These are phyloP conservation scores for Hapalemur alaotrensis DNA, from an alignment of 2,797 vertebrate species.

Conservation along the genomic window DNA sequence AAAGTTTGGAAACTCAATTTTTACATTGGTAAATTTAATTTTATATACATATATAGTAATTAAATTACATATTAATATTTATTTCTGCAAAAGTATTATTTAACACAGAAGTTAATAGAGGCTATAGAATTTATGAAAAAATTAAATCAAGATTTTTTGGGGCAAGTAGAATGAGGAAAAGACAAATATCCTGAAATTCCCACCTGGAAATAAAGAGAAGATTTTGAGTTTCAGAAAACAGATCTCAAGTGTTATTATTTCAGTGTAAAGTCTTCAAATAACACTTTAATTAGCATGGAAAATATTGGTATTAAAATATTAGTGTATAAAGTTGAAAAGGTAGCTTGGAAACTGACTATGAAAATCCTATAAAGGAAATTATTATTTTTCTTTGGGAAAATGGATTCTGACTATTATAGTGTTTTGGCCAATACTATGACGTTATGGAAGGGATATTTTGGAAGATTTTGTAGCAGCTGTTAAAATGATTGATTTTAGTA, in stretches of 20 bases:
- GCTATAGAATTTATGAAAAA: neutral
- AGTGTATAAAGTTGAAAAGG: neutral
- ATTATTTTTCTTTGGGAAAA: neutral
- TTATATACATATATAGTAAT: neutral
- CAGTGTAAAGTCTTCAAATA: neutral
- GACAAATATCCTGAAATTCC: neutral
- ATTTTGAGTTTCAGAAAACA: neutral
- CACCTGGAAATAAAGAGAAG: neutral
- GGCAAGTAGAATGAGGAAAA: neutral
- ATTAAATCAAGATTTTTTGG: neutral
- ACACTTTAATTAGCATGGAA: neutral
- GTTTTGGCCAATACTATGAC: neutral
- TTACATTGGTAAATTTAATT: neutral
- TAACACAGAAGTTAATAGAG: neutral
- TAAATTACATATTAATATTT: neutral
- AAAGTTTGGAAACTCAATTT: neutral
- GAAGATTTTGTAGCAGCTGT: neutral
- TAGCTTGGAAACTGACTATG: neutral
- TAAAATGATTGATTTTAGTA: constrained; percentile 37
- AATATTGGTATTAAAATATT: neutral
- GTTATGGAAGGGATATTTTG: neutral
- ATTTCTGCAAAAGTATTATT: neutral
- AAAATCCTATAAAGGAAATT: neutral
- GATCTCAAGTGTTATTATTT: neutral
- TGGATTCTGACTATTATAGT: neutral